These are phyloP conservation scores for Lochmaea capreae DNA, from an alignment of 2,888 invertebrate genomes.

Conservation along the genomic window DNA sequence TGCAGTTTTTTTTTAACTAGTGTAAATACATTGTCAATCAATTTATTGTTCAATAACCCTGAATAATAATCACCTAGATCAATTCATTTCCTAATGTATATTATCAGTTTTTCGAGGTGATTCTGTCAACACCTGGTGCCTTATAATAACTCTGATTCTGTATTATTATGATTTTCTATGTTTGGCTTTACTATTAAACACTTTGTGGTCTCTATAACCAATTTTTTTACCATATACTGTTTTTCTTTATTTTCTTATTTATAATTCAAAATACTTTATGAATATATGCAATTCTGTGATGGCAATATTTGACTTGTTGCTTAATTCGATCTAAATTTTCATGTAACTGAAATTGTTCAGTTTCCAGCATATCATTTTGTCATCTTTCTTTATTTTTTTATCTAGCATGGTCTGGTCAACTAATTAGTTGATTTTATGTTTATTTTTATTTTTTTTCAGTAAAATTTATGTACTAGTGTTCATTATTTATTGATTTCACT, in stretches of 20 bases:
- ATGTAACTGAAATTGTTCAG: background rate
- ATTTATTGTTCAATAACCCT: too few relatives aligned
- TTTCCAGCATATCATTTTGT: background rate
- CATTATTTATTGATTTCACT: constrained; percentile 31
- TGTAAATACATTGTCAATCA: too few relatives aligned
- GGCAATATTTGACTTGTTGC: too few relatives aligned
- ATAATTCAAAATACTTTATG: too few relatives aligned
- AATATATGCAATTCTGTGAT: too few relatives aligned
- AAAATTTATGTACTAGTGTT: constrained; percentile 37
- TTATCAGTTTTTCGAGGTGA: background rate
- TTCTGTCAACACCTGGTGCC: constrained; percentile 2
- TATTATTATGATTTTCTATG: background rate
- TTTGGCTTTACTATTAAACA: too few relatives aligned
- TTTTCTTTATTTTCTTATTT: too few relatives aligned
- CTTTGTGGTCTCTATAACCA: too few relatives aligned
- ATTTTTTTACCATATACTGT: too few relatives aligned
- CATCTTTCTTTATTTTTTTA: background rate
- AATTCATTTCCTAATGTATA: background rate
- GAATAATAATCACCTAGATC: too few relatives aligned
- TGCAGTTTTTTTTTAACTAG: too few relatives aligned
- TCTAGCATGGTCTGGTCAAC: background rate
- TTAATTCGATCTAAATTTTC: background rate
- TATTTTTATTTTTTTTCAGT: background rate
- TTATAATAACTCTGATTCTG: background rate
- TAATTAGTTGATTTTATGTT: constrained; percentile 10